phyloP scores from a whole-genome alignment of 1,140 invertebrate species.

The Brachionus plicatilis region DNA sequence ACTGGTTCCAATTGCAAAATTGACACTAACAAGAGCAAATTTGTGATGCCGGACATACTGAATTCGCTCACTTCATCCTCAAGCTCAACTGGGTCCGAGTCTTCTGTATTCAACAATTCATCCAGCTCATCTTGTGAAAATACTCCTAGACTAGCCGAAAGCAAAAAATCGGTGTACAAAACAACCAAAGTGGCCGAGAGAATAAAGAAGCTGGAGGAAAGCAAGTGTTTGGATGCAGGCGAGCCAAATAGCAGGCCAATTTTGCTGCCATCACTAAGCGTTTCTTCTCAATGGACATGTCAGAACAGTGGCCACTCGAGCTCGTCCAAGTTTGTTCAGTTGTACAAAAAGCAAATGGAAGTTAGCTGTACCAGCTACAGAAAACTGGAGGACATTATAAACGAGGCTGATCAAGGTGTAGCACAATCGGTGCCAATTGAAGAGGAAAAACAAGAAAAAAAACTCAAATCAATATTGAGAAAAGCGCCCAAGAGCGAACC shows the following conservation, averaged over 20 bases:
- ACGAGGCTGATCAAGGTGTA: constrained; percentile 23
- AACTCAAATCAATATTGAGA: constrained; percentile 28
- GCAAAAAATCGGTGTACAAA: neutral
- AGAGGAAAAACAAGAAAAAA: neutral
- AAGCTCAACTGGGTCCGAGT: neutral
- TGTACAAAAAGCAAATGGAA: constrained; percentile 30
- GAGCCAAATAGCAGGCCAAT: neutral
- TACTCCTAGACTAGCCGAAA: neutral
- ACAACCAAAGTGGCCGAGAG: neutral
- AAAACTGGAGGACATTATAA: constrained; percentile 32
- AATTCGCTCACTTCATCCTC: constrained; percentile 26
- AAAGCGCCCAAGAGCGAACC: neutral
- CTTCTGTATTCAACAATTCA: neutral
- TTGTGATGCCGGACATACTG: neutral
- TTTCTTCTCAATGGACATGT: neutral
- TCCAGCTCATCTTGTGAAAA: neutral
- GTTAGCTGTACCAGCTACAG: neutral
- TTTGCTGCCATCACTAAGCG: neutral
- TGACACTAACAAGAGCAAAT: neutral
- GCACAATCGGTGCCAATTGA: neutral
- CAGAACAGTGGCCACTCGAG: neutral
- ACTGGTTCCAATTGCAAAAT: too few relatives aligned
- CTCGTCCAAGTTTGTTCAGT: constrained; percentile 5
- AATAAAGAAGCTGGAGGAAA: neutral
- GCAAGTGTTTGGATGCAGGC: neutral